phyloP scores from a whole-genome alignment of 2,888 invertebrate species.

The Polydrusus pterygomalis region DNA sequence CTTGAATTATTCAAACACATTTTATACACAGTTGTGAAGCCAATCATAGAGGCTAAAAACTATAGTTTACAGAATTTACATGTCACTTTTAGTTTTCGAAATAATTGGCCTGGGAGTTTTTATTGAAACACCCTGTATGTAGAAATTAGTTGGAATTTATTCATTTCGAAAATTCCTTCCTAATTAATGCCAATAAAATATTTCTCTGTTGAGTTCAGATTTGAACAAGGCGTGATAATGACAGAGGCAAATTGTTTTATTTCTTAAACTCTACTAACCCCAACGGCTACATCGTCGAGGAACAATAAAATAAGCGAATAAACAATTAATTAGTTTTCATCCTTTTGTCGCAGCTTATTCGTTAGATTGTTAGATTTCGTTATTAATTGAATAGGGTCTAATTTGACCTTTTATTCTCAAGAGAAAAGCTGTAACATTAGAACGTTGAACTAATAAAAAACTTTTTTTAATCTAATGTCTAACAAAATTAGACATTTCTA shows the following conservation, averaged over 20 bases:
- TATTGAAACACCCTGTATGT: no score
- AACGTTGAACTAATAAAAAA: background rate
- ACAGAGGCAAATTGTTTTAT: slow-evolving; percentile 9
- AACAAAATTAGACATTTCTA: no score
- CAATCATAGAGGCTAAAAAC: no score
- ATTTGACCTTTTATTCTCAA: background rate
- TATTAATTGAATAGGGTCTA: background rate
- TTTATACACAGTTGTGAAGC: no score
- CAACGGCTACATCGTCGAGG: background rate
- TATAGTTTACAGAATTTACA: no score
- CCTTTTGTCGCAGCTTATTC: background rate
- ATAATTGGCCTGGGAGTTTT: no score
- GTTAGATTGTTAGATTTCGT: slow-evolving; percentile 3
- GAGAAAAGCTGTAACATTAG: background rate
- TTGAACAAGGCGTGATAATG: slow-evolving; percentile 3
- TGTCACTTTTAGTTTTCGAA: no score
- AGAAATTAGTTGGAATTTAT: no score
- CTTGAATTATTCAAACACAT: no score
- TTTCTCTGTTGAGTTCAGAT: background rate
- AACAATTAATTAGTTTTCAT: slow-evolving; percentile 11
- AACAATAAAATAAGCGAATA: slow-evolving; percentile 16
- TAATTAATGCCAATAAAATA: background rate
- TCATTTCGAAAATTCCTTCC: no score
- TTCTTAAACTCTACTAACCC: background rate
- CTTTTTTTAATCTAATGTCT: no score